A percentile compares a stretch with the other conserved stretches of the same genome.
Conservation (phyloP, 2,113 vertebrate genomes). For the Nipponia nippon region DNA sequence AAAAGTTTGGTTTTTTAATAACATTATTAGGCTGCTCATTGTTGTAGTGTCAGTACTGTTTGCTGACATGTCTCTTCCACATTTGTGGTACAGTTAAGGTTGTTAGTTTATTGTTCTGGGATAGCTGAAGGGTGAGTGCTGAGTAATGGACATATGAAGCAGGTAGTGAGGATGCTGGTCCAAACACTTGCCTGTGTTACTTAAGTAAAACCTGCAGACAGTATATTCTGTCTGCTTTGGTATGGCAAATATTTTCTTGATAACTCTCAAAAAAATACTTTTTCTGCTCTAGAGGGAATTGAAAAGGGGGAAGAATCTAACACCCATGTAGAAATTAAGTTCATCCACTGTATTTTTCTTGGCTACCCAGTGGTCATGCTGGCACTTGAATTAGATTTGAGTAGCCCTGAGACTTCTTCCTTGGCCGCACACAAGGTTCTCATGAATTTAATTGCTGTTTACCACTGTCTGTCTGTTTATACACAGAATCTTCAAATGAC, state of each 20-base stretch:
- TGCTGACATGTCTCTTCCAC: background rate
- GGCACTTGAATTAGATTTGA: background rate
- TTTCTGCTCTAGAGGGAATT: background rate
- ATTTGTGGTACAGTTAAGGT: background rate
- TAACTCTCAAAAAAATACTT: background rate
- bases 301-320: background rate
- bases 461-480: background rate
- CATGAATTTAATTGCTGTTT: background rate
- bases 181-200: background rate
- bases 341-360: background rate
- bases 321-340: background rate
- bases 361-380: background rate
- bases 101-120: background rate
- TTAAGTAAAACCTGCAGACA: background rate
- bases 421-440: background rate
- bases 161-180: background rate
- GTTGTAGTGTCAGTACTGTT: background rate
- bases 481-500: background rate
- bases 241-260: background rate
- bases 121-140: background rate
- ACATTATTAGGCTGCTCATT: background rate
- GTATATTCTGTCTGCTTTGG: background rate
- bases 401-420: background rate
- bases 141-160: background rate
- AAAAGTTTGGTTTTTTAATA: background rate